phyloP scores from a whole-genome alignment of 2,113 vertebrate species.

The Phalacrocorax carbo region DNA sequence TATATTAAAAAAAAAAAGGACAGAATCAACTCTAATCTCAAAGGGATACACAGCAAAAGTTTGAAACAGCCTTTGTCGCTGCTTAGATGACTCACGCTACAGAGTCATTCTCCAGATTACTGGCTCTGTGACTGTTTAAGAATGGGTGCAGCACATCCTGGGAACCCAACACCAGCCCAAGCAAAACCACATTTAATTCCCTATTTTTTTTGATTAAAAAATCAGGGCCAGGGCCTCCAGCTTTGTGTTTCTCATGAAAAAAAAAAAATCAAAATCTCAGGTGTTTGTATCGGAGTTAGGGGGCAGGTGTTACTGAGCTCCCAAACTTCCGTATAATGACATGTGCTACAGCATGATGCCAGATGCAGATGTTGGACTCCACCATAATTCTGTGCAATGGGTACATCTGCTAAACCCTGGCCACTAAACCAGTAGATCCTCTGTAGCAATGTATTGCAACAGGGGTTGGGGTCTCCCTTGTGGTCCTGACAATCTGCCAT shows the following conservation, averaged over 20 bases:
- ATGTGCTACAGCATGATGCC: not conserved
- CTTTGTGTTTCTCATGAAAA: not conserved
- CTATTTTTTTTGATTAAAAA: not conserved
- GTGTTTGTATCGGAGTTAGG: not conserved
- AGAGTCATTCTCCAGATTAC: not conserved
- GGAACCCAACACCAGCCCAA: not conserved
- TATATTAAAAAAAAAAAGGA: not conserved
- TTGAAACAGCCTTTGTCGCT: not conserved
- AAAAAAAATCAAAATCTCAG: not conserved
- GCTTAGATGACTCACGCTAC: not conserved
- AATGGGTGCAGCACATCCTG: fast-evolving
- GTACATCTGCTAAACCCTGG: not conserved
- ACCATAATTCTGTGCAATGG: not conserved
- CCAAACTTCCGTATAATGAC: not conserved
- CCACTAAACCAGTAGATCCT: not conserved
- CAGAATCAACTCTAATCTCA: not conserved
- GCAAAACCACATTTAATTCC: not conserved
- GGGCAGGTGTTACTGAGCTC: not conserved
- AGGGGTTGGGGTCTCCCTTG: not conserved
- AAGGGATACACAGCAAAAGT: not conserved
- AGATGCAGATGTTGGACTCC: not conserved
- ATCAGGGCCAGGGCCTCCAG: not conserved
- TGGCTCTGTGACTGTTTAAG: not conserved
- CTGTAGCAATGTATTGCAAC: not conserved
- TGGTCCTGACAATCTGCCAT: not conserved